Evolutionary conservation across 2,888 invertebrate genomes (phyloP).

Genomic region (Morpho helenor): DNA sequence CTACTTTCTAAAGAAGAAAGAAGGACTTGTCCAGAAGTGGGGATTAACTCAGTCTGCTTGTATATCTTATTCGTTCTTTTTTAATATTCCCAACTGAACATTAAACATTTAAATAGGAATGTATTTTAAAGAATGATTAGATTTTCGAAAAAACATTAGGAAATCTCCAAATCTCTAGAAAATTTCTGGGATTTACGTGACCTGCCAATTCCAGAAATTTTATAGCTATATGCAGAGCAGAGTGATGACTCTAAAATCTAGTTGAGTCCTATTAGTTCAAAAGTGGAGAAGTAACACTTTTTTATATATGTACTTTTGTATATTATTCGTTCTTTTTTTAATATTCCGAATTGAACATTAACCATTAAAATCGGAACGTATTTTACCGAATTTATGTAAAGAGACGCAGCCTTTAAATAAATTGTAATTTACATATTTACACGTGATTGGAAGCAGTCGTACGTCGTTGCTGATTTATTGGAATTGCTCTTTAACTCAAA

Average conservation of each 20-base stretch:
- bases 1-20: no score
- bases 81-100: constrained; percentile 1
- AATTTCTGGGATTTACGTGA: no score
- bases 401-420: constrained; percentile 24
- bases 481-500: constrained; percentile 9
- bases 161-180: no score
- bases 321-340: not conserved
- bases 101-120: constrained; percentile 10
- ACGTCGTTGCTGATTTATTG: constrained; percentile 13
- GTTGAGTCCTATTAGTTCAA: not conserved
- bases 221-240: no score
- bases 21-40: no score
- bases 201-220: no score
- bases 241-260: no score
- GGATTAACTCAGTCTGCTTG: no score
- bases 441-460: constrained; percentile 25
- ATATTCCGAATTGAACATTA: not conserved
- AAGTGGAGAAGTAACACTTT: not conserved
- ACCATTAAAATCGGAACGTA: constrained; percentile 12
- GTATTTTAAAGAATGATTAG: constrained; percentile 13
- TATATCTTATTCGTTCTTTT: not conserved
- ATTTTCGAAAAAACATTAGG: no score
- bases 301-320: not conserved
- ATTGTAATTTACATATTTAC: constrained; percentile 28
- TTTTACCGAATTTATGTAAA: constrained; percentile 23